phyloP scores from a whole-genome alignment of 2,888 invertebrate genomes.

The Ernsta delagoae region DNA sequence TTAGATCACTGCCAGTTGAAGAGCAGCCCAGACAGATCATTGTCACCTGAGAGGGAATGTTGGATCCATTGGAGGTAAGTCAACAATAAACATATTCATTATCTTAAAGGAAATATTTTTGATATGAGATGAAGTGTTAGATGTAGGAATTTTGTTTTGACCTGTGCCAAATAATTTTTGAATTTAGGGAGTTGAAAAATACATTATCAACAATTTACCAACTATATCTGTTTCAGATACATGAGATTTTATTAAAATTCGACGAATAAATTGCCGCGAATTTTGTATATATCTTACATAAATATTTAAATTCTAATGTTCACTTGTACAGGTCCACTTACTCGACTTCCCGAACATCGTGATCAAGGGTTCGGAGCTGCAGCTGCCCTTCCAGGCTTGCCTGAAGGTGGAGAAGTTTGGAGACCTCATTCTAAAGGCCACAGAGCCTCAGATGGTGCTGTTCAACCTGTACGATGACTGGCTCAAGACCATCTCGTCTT shows the following conservation, averaged over 20 bases:
- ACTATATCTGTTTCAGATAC: too few species aligned
- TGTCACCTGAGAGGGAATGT: conserved; percentile 99
- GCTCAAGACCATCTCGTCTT: conserved; percentile 99
- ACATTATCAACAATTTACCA: too few species aligned
- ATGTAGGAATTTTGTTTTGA: too few species aligned
- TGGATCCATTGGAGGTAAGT: conserved; percentile 96
- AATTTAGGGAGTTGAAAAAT: too few species aligned
- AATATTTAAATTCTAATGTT: too few species aligned
- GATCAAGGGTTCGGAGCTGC: conserved; percentile 99
- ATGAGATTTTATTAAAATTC: too few species aligned
- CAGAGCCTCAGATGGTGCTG: conserved; percentile 99
- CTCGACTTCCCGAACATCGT: conserved; percentile 99
- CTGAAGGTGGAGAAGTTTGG: conserved; percentile 99
- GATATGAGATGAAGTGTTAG: too few species aligned
- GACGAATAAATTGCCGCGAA: too few species aligned
- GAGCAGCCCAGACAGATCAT: conserved; percentile 99
- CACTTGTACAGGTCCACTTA: conserved; percentile 90
- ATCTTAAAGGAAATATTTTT: too few species aligned
- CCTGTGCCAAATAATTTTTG: too few species aligned
- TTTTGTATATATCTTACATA: too few species aligned
- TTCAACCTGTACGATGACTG: conserved; percentile 99
- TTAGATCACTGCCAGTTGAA: conserved; percentile 99
- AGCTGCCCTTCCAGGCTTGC: conserved; percentile 99
- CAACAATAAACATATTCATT: background rate
- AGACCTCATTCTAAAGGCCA: conserved; percentile 99